Evolutionary conservation across 2,888 invertebrate genomes (phyloP), one percentile per base, ranked within the genome.

Genomic region (Tetheella fluctuosa): DNA sequence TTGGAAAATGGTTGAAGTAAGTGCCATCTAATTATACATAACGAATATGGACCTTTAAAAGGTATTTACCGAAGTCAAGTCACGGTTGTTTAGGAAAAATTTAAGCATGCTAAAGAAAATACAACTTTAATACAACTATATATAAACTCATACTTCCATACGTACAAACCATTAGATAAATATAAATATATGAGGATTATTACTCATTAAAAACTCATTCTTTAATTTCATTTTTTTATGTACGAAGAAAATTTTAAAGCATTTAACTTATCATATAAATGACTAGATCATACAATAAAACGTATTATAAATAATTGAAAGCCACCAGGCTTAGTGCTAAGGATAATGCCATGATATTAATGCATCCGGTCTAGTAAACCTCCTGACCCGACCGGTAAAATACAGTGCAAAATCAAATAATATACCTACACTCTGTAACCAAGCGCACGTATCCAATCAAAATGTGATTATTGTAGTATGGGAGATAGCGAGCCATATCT

Each of bases 341-440:
- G 56, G 60, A 61, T 60, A 69, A 42, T 42, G n/a, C 17, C 17
- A n/a, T 42, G 42, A 42, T 42, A 17, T 70, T 59, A 70, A 65
- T 65, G 65, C 62, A 67, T 76, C 72, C 74, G 78, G 62, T 69
- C 76, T 67, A 71, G 67, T 76, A 69, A 76, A 62, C 66, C 64
- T 59, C n/a, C 5, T 68, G 70, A 73, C 72, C 69, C 20, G 20
- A 48, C 48, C 68, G 63, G 58, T 69, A 62, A 48, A 48, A 59
- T 67, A 69, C 67, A 63, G 71, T 65, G 65, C 61, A 28, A 66
- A 59, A 63, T 59, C 60, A 53, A 48, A 62, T 68, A 64, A 69
- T 65, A 67, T 39, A 34, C n/a, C n/a, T n/a, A 37, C 5, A 42
- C 48, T 10, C 48, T 48, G 65, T 67, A 64, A 59, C 39, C 53